Conservation (phyloP, 2,888 invertebrate species). For the Ophion ventricosus region DNA sequence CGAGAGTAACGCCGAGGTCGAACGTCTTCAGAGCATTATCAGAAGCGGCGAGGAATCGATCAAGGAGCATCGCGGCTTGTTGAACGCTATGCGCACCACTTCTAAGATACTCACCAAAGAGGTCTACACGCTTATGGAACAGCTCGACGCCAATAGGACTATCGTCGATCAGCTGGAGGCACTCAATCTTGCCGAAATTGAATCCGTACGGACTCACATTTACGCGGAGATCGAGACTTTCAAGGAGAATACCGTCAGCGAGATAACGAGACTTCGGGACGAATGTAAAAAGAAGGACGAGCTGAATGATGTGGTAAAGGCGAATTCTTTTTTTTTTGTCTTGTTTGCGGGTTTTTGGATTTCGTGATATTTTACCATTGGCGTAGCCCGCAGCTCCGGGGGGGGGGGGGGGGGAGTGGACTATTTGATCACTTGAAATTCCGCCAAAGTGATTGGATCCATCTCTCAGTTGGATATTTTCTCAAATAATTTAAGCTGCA, state of each 20-base stretch:
- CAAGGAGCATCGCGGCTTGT: slow-evolving; percentile 75
- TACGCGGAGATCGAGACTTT: slow-evolving; percentile 76
- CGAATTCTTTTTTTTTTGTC: slow-evolving; percentile 24
- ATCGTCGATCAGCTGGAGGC: slow-evolving; percentile 76
- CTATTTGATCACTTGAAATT: no score
- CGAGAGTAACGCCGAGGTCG: slow-evolving; percentile 79
- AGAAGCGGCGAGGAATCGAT: slow-evolving; percentile 74
- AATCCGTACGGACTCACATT: slow-evolving; percentile 73
- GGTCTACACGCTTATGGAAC: slow-evolving; percentile 73
- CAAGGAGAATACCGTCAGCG: slow-evolving; percentile 71
- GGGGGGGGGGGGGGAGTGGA: no score
- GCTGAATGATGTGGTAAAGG: slow-evolving; percentile 75
- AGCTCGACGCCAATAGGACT: slow-evolving; percentile 74
- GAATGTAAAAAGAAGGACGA: slow-evolving; percentile 71
- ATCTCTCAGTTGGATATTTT: neutral
- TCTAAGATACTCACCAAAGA: slow-evolving; percentile 77
- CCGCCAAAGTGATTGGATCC: no score
- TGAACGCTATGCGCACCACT: slow-evolving; percentile 75
- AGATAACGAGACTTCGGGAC: slow-evolving; percentile 73
- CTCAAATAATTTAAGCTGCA: slow-evolving; percentile 23
- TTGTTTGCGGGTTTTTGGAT: neutral
- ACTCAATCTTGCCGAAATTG: slow-evolving; percentile 75
- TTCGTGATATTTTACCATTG: no score
- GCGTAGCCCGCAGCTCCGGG: no score
- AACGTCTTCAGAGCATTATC: slow-evolving; percentile 77